phyloP scores from a whole-genome alignment of 2,888 invertebrate genomes.

The Incurvaria masculella region DNA sequence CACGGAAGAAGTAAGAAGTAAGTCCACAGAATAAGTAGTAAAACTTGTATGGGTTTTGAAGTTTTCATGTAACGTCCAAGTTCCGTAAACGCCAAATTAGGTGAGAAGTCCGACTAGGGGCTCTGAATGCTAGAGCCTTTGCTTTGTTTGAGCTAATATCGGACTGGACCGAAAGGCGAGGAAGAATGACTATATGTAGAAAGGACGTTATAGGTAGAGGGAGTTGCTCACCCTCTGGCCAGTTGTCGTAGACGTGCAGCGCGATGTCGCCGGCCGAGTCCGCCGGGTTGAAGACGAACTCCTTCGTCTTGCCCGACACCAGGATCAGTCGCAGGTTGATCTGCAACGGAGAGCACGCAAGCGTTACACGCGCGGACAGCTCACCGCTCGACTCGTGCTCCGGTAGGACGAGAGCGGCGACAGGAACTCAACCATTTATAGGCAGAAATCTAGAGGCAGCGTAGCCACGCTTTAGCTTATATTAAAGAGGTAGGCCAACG shows the following conservation, averaged over 20 bases:
- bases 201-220: no score
- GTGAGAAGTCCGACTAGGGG: no score
- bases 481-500: no score
- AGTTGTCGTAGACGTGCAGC: slow-evolving; percentile 98
- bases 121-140: no score
- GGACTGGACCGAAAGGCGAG: no score
- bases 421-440: not conserved
- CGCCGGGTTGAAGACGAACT: slow-evolving; percentile 95
- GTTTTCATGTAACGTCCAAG: no score
- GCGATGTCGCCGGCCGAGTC: slow-evolving; percentile 99
- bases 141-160: no score
- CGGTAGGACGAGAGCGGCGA: not conserved
- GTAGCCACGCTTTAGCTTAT: not conserved
- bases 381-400: not conserved
- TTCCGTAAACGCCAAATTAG: no score
- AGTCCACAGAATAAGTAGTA: no score
- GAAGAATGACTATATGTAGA: no score
- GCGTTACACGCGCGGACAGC: slow-evolving; percentile 2
- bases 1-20: no score
- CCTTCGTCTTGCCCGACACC: slow-evolving; percentile 99
- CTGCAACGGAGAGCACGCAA: slow-evolving; percentile 58
- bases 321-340: slow-evolving; percentile 97
- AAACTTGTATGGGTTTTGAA: no score
- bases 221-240: slow-evolving; percentile 86
- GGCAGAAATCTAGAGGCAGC: not conserved